Conservation (phyloP, 2,797 vertebrate genomes). For the Discoglossus pictus region DNA sequence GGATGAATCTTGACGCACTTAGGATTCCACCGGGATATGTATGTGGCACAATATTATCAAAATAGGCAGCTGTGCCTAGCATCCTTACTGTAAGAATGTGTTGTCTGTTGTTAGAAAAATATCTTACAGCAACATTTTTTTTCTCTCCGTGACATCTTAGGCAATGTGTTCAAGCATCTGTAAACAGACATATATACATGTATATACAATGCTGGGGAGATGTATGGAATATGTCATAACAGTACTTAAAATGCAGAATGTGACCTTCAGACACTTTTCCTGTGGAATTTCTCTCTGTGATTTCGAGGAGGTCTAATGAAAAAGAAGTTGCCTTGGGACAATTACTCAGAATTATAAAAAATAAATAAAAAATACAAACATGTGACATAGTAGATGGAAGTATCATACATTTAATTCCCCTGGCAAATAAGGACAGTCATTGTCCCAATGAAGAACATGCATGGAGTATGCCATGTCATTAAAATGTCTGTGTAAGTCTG, state of each 20-base stretch:
- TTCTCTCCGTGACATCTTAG: slow-evolving; percentile 18
- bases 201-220: slow-evolving; percentile 42
- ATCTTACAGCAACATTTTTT: slow-evolving; percentile 23
- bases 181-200: slow-evolving; percentile 43
- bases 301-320: slow-evolving; percentile 19
- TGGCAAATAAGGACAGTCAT: too few relatives aligned
- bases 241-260: slow-evolving; percentile 32
- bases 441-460: too few relatives aligned
- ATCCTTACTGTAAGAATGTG: slow-evolving; percentile 27
- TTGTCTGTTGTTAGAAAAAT: slow-evolving; percentile 30
- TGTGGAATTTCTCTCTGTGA: slow-evolving; percentile 32
- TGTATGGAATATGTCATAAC: slow-evolving; percentile 46
- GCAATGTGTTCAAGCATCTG: slow-evolving; percentile 30
- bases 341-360: neutral
- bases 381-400: too few relatives aligned
- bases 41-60: slow-evolving; percentile 29
- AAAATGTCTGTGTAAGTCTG: too few relatives aligned
- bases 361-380: too few relatives aligned
- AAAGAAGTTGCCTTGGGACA: slow-evolving; percentile 2
- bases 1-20: slow-evolving; percentile 26
- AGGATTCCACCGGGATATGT: slow-evolving; percentile 34
- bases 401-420: too few relatives aligned
- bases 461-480: too few relatives aligned
- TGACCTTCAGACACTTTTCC: slow-evolving; percentile 34
- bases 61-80: slow-evolving; percentile 32